Evolutionary conservation across 2,888 invertebrate genomes (phyloP).

Genomic region (Mythimna ferrago): DNA sequence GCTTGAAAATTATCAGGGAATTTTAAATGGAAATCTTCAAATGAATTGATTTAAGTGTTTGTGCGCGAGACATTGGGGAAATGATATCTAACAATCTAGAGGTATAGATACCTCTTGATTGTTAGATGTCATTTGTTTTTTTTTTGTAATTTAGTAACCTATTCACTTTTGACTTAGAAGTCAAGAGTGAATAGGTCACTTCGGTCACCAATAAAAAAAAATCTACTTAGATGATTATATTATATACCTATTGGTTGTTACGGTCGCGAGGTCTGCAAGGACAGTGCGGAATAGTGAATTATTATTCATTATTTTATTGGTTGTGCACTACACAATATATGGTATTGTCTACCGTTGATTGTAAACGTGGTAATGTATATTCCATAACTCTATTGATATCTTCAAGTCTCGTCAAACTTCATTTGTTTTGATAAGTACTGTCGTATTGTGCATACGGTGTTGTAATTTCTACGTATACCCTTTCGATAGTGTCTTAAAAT

Average conservation of each 20-base stretch:
- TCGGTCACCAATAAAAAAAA: no score
- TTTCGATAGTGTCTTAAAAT: constrained; percentile 11
- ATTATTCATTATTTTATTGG: background rate
- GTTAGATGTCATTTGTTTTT: no score
- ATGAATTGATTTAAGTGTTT: background rate
- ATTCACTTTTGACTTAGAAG: no score
- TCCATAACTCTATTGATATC: background rate
- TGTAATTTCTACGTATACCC: background rate
- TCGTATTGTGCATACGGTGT: background rate
- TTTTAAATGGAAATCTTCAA: background rate
- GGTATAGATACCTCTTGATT: no score
- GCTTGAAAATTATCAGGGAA: constrained; percentile 13
- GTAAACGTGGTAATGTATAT: no score
- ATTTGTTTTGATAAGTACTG: constrained; percentile 6
- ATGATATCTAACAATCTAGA: background rate
- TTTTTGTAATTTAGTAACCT: no score
- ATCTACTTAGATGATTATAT: no score
- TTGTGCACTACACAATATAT: background rate
- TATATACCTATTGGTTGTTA: no score
- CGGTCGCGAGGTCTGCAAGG: no score
- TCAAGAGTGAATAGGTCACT: no score
- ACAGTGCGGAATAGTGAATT: no score
- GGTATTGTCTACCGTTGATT: background rate
- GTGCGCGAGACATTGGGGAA: background rate
- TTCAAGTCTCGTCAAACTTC: background rate